Evolutionary conservation across 1,140 invertebrate genomes (phyloP), one percentile per base, ranked within the genome.

Genomic region (Monomorium pharaonis): DNA sequence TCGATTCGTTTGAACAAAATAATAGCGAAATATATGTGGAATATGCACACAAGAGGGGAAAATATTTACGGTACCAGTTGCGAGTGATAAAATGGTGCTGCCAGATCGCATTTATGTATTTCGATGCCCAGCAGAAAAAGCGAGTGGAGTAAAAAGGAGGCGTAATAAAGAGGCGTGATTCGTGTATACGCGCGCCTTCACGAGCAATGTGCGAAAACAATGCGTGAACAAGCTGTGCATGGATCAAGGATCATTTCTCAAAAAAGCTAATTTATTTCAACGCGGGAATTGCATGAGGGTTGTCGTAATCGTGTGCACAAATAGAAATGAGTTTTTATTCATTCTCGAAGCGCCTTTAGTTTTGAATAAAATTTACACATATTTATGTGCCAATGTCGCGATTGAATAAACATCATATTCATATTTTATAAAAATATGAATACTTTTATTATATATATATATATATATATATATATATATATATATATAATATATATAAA

Each of bases 261-360:
- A 94, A 93, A 94, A 93, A 90, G 92, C 89, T 91, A 92, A 92
- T 93, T 92, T 93, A 91, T 86, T 84, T 86, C 65, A 75, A 81
- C 69, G 69, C 81, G 62, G 33, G 67, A 80, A 47, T 89, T 51
- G 51, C 60, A 24, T 14, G 69, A 86, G 84, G 69, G 56, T 67
- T 21, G 65, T 27, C 49, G 76, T 65, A 63, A 44, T 1, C 27
- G 12, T 30, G 44, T 33, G 37, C 24, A 24, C 49, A 27, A 56
- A 37, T 37, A 70, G 65, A 81, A 81, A 70, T 81, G 77, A 81
- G 0, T 69, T 69, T 80, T 70, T 12, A 80, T 80, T 70, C 24
- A 21, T 58, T n/a, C 33, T 51, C 27, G 4, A 7, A n/a, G 21
- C n/a, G n/a, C 16, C 16, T 72, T 44, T 56, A 27, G 14, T 58